Evolutionary conservation across 2,797 vertebrate species (phyloP).

Genomic region (Semaprochilodus insignis): DNA sequence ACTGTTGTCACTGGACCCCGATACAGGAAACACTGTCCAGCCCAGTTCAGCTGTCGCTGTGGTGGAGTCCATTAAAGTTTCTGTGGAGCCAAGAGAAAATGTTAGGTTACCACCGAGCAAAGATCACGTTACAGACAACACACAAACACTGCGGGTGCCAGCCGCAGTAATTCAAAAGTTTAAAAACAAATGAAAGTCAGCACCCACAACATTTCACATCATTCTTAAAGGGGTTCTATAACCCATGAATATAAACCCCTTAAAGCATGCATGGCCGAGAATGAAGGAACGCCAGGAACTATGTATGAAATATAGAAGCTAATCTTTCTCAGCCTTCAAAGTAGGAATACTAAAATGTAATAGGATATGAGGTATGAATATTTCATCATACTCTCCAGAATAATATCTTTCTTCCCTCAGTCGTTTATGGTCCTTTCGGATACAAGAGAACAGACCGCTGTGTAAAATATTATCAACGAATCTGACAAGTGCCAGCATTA

Average conservation of each 20-base stretch:
- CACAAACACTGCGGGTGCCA: slow-evolving; percentile 10
- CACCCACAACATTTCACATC: slow-evolving; percentile 1
- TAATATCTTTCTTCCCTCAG: slow-evolving; percentile 26
- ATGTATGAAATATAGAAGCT: not conserved
- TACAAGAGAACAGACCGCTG: slow-evolving; percentile 40
- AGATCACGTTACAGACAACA: slow-evolving; percentile 4
- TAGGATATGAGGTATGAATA: slow-evolving; percentile 43
- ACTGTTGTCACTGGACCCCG: slow-evolving; percentile 89
- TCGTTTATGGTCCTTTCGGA: slow-evolving; percentile 33
- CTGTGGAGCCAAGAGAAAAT: slow-evolving; percentile 76
- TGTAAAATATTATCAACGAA: slow-evolving; percentile 48
- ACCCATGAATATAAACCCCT: slow-evolving; percentile 5
- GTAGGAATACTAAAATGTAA: slow-evolving; percentile 36
- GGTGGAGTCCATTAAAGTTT: slow-evolving; percentile 98
- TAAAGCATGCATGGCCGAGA: not conserved
- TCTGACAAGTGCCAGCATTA: slow-evolving; percentile 42
- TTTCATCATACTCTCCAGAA: slow-evolving; percentile 39
- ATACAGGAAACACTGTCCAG: slow-evolving; percentile 94
- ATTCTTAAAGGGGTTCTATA: slow-evolving; percentile 16
- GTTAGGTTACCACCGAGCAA: slow-evolving; percentile 58
- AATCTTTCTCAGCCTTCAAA: slow-evolving; percentile 10
- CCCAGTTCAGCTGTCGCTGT: slow-evolving; percentile 97
- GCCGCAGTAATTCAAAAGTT: not conserved
- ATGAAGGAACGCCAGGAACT: not conserved
- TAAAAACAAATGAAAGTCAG: not conserved